These are phyloP conservation scores for Anthopleura sola DNA, from an alignment of 64 coral and sea anemone species.

Conservation along the genomic window DNA sequence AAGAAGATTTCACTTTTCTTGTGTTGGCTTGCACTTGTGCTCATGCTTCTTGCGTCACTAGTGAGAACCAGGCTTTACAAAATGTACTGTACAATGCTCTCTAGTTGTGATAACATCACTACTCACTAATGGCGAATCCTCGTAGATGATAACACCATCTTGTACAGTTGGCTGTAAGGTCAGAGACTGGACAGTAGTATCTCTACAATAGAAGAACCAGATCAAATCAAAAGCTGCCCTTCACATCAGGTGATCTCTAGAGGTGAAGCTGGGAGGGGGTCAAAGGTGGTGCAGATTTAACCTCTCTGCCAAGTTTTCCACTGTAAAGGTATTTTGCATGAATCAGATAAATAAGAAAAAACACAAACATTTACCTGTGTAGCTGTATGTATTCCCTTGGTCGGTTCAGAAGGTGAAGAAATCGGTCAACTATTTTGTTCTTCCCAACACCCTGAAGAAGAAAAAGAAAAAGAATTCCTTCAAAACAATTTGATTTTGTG, in stretches of 20 bases:
- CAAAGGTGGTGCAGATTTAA: no score
- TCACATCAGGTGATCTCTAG: neutral
- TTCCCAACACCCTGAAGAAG: slow-evolving; percentile 85
- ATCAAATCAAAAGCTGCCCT: neutral
- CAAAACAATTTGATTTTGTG: no score
- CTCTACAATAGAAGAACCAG: slow-evolving; percentile 42
- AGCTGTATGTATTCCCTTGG: slow-evolving; percentile 96
- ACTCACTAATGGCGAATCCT: slow-evolving; percentile 96
- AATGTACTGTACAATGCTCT: neutral
- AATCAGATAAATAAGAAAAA: no score
- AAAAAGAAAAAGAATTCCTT: neutral
- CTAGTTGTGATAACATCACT: neutral
- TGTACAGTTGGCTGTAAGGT: slow-evolving; percentile 96
- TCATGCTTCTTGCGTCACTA: no score
- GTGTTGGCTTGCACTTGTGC: no score
- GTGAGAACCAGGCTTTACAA: no score
- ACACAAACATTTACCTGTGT: slow-evolving; percentile 53
- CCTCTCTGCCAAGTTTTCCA: no score
- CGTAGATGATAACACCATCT: slow-evolving; percentile 96
- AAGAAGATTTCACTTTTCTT: no score
- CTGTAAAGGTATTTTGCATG: no score
- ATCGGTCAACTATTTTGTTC: slow-evolving; percentile 97
- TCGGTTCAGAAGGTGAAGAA: slow-evolving; percentile 88
- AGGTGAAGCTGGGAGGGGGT: neutral
- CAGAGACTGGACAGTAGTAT: slow-evolving; percentile 93